Base-by-base conservation (phyloP, 2,888 invertebrate species). In the Gryllus longicercus region DNA sequence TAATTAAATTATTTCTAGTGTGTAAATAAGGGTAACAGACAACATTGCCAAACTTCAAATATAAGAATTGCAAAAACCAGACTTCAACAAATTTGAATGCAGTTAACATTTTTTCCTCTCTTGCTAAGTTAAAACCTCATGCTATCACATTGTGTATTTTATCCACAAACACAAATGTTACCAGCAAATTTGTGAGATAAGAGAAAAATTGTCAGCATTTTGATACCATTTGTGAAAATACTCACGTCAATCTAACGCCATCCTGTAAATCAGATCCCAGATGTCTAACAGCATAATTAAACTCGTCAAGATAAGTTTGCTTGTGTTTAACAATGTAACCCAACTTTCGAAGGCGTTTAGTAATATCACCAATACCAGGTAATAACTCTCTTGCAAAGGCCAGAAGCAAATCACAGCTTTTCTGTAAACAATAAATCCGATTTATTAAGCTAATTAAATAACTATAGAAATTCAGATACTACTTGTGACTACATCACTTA, bases 231-330 rank as follows among this genome's bases (percentile, higher is more conserved):
- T 38, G 38, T 63, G n/a, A 16, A 63, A 63, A 18, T 63, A 84
- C 84, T 84, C 83, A 85, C 1, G 94, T 93, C n/a, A 97, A 87
- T 79, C 96, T 90, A 0, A 97, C 91, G 0, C 97, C 97, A 86
- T 96, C 96, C 79, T 95, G 90, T n/a, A 97, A 89, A 86, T 97
- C 97, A 0, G 90, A 87, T 0, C 93, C 92, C 76, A 97, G 88
- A 85, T 93, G 93, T 77, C 91, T 91, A 1, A 97, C 95, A 0
- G 94, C 94, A 86, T 94, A 97, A 87, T 96, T 93, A 86, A 94
- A 96, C 87, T 97, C 97, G 84, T 97, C 95, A 25, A 97, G 89
- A 84, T 92, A 93, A 0, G 91, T 93, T 87, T 97, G 97, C 82
- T 92, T 92, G 85, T 96, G 94, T 18, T 89, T 88, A 0, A 97